A percentile compares a stretch with the other conserved stretches of the same genome.
Evolutionary conservation across 2,113 vertebrate genomes (phyloP).

Genomic region (Todiramphus saurophagus): DNA sequence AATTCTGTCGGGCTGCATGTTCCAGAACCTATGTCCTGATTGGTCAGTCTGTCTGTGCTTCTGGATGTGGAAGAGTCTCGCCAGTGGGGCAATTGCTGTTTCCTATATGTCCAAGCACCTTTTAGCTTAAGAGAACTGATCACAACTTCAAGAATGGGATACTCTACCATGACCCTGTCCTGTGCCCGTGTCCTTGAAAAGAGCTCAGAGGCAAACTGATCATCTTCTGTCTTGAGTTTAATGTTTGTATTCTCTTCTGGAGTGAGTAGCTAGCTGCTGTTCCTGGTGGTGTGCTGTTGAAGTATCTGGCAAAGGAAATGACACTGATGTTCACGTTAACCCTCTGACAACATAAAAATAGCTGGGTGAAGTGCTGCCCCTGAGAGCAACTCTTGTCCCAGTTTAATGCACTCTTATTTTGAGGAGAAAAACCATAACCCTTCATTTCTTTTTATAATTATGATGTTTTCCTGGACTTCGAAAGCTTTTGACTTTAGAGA

Average conservation of each 20-base stretch:
- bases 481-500: constrained; percentile 22
- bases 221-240: background rate
- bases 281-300: background rate
- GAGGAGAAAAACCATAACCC: background rate
- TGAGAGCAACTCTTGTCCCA: background rate
- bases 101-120: background rate
- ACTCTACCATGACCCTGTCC: background rate
- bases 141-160: background rate
- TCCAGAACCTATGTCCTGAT: background rate
- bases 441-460: background rate
- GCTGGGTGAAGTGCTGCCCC: background rate
- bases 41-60: background rate
- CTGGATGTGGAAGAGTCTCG: background rate
- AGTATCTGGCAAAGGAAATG: background rate
- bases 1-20: background rate
- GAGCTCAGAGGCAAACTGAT: background rate
- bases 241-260: background rate
- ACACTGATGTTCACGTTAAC: background rate
- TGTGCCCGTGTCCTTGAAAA: background rate
- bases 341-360: background rate
- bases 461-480: constrained; percentile 5
- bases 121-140: background rate
- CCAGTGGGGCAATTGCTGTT: background rate
- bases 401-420: background rate
- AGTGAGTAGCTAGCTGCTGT: background rate